Base-by-base conservation (phyloP, 1,140 invertebrate species). In the Ooceraea biroi region DNA sequence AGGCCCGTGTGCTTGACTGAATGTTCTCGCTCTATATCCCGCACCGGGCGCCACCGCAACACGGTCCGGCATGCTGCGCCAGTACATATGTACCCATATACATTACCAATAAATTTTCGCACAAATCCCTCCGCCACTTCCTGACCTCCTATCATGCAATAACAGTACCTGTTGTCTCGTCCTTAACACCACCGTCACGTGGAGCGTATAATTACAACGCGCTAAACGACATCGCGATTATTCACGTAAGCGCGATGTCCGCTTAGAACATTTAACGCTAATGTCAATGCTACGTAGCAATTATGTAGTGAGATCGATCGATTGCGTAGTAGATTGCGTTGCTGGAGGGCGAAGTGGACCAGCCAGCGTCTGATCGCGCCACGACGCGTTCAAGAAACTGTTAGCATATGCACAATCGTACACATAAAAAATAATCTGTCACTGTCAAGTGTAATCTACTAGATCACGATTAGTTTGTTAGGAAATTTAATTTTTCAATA, bases 31-130 rank as follows among this genome's bases (percentile, higher is more conserved):
- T 78, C 86, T 88, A 89, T 88, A 89, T 89, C 66, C 83, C 46
- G 72, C 90, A 91, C 72, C 90, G 84, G 88, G 82, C 86, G 83
- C 76, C 76, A 90, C 90, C 90, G 85, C 91, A 92, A 92, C 91
- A 92, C 66, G 89, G 85, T 87, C 89, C 82, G 46, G 82, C 66
- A 69, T 57, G 82, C 66, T 65, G 71, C 82, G 85, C 82, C 85
- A 86, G 83, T 89, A 91, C 78, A 87, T 88, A 85, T 84, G 84
- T 76, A 86, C 77, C 36, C 36, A 36, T 88, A 71, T 82, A 84
- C 68, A 69, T 76, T 76, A 61, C 82, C 86, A 80, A 92, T 92
- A 91, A 91, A 92, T 92, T 91, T 87, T 83, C 86, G 17, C 30
- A 74, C 57, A 89, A 89, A 88, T 88, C 87, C 80, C 76, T 57